Conservation (phyloP, 2,113 vertebrate species). For the Anarhynchus alexandrinus region DNA sequence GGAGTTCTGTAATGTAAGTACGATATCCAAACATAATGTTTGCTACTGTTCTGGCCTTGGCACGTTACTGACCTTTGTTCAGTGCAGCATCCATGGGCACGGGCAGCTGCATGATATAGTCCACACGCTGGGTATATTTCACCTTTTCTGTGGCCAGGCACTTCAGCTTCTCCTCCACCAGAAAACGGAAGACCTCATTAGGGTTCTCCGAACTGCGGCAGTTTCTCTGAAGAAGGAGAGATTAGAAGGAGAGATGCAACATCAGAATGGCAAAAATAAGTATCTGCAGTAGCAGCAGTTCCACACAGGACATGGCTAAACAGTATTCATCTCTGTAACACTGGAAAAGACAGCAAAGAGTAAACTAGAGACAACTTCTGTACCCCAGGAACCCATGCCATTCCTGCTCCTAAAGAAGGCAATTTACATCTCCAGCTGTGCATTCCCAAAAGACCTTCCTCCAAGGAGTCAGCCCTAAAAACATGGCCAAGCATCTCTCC, state of each 20-base stretch:
- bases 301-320: not conserved
- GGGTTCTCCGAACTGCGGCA: slow-evolving; percentile 94
- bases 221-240: slow-evolving; percentile 82
- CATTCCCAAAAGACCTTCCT: not conserved
- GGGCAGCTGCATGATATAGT: slow-evolving; percentile 96
- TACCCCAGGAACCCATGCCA: not conserved
- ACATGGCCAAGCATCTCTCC: not conserved
- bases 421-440: not conserved
- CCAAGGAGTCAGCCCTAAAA: not conserved
- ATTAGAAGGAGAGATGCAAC: not conserved
- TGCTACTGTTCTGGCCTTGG: not conserved
- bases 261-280: not conserved
- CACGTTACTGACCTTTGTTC: slow-evolving; percentile 85
- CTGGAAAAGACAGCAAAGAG: not conserved
- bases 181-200: slow-evolving; percentile 94
- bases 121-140: slow-evolving; percentile 96
- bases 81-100: slow-evolving; percentile 96
- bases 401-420: not conserved
- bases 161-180: slow-evolving; percentile 96
- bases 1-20: not conserved
- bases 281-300: not conserved
- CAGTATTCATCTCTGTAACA: not conserved
- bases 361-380: not conserved
- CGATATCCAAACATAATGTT: not conserved
- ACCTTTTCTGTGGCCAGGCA: slow-evolving; percentile 96